Evolutionary conservation across 2,113 vertebrate species (phyloP), one percentile per base, ranked within the genome.

Genomic region (Anthoscopus minutus): DNA sequence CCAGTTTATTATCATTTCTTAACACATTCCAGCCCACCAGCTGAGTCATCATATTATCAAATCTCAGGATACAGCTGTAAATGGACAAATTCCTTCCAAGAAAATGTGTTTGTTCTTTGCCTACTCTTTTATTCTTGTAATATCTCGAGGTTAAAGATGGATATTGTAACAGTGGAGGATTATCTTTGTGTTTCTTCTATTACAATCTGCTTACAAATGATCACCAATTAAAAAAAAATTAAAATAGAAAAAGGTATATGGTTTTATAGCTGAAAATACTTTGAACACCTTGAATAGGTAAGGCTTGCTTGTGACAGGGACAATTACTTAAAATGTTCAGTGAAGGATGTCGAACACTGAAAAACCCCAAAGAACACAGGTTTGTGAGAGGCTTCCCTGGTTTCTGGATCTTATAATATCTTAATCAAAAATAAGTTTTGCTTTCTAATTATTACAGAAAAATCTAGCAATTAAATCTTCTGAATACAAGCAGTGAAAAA

Each of bases 51-150:
- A 83, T 81, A 24, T 83, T 58, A 77, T 33, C 25, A 89, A 73
- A 94, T 95, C 69, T 93, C 64, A 70, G 37, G 76, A 84, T 95
- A 66, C 54, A 86, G 71, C 54, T 86, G 76, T 83, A 95, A 92
- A 93, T 74, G 62, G 90, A 73, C 71, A 89, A 96, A 89, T 60
- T 51, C 40, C 44, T 93, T 91, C 58, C 87, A 94, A 93, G 67
- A 93, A 94, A 90, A 89, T 40, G 23, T 86, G 51, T 66, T 88
- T 83, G 79, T 71, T 94, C 54, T 70, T 90, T 83, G 88, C 88
- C 72, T 83, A 24, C 25, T 77, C 79, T 89, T 94, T 66, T 48
- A 73, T 54, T 77, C 50, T 73, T 60, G 40, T 60, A 67, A 14
- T 0, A 0, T 80, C 56, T 88, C 69, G 93, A 92, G 51, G 92